Percentiles rank a stretch among this genome's conserved stretches.
Evolutionary conservation across 2,113 vertebrate species (phyloP).

Genomic region (Otis tarda): DNA sequence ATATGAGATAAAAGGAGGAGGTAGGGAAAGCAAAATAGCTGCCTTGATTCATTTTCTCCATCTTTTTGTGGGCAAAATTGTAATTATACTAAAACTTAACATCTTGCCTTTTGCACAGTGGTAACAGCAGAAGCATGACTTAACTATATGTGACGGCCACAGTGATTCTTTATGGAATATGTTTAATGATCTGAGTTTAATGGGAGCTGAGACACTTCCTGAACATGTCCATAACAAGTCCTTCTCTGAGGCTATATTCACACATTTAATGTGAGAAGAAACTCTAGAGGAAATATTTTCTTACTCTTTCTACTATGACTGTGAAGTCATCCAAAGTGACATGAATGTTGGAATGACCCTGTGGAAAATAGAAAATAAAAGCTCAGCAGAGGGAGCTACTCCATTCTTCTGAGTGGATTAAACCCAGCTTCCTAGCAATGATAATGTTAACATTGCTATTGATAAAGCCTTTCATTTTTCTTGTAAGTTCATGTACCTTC

Average conservation of each 20-base stretch:
- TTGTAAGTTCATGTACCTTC: background rate
- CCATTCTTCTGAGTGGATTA: background rate
- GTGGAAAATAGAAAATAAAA: background rate
- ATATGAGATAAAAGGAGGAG: background rate
- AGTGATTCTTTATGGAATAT: background rate
- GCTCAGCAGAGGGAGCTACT: background rate
- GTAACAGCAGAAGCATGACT: background rate
- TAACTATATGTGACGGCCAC: background rate
- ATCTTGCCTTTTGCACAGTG: background rate
- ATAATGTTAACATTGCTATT: background rate
- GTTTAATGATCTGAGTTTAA: background rate
- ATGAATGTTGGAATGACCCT: background rate
- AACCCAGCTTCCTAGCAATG: background rate
- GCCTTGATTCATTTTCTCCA: background rate
- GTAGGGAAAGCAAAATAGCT: background rate
- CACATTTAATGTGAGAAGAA: background rate
- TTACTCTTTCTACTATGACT: background rate
- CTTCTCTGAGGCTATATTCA: background rate
- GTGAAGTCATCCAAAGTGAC: background rate
- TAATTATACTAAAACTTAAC: background rate
- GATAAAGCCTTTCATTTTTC: background rate
- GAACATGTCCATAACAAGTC: background rate
- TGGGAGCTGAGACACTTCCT: background rate
- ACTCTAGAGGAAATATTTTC: background rate
- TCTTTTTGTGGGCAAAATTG: background rate